Base-by-base conservation (phyloP, 2,888 invertebrate species). In the Epicampocera succincta region DNA sequence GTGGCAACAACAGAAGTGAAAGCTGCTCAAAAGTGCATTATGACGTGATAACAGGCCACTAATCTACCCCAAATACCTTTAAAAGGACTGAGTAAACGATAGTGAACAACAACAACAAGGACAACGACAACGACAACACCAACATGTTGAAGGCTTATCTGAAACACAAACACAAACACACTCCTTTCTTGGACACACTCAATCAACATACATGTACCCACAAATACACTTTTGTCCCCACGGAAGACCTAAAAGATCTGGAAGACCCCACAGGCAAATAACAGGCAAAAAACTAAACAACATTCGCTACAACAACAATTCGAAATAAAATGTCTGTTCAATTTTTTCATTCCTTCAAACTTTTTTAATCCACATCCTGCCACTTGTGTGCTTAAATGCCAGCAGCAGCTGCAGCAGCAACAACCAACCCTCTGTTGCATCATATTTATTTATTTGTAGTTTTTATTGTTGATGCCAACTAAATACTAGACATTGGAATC, bases 81-180 rank as follows among this genome's bases (percentile, higher is more conserved):
- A 58, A 72, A 74, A 50, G 44, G 69, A 76, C 73, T 65, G 73
- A 69, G 38, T 52, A 66, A 75, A 75, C 58, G 40, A 66, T 50
- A 68, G 40, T 48, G 48, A 65, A 58, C 40, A 73, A 38, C 13
- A 38, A n/a, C 46, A 65, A 52, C 48, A 58, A 52, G 40, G 48
- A 21, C 25, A n/a, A 13, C 3, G n/a, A 9, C 29, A n/a, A 25
- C 52, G 9, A 50, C 38, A 33, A 8, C 38, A 25, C 15, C 44
- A 61, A 42, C 80, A 73, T 85, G 84, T 83, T 85, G 40, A 60
- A 71, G 83, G 71, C 86, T 87, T 87, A 89, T 88, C 87, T 29
- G 29, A 6, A 29, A 29, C 33, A 84, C 84, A 74, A 83, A 69
- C 50, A 83, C 61, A 83, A 85, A 84, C 83, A 84, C 85, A 72